Evolutionary conservation across 2,113 vertebrate species (phyloP).

Genomic region (Melospiza melodia): DNA sequence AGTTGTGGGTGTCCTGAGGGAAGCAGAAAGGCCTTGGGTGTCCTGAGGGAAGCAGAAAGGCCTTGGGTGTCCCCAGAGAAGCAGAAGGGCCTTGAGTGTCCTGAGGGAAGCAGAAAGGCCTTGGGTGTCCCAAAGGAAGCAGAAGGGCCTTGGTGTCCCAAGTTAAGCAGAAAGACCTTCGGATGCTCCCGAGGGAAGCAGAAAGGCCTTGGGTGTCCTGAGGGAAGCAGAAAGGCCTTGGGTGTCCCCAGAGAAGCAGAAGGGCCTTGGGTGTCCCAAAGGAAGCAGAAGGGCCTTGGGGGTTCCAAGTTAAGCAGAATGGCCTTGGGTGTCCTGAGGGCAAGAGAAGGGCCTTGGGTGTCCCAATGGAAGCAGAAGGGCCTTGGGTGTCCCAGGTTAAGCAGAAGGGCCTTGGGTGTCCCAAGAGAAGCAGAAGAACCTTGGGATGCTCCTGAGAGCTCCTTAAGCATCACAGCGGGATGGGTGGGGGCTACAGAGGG

Average conservation of each 20-base stretch:
- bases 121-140: not conserved
- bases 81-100: too few species aligned
- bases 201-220: not conserved
- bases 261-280: too few species aligned
- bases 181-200: not conserved
- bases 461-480: not conserved
- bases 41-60: not conserved
- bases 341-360: not conserved
- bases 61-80: not conserved
- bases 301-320: too few species aligned
- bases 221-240: not conserved
- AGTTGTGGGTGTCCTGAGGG: fast-evolving
- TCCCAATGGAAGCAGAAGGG: not conserved
- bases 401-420: not conserved
- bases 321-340: not conserved
- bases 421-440: not conserved
- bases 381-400: not conserved
- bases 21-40: not conserved
- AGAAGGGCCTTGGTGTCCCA: too few species aligned
- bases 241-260: not conserved
- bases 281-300: too few species aligned
- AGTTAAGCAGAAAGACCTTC: too few species aligned
- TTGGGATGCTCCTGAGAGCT: not conserved
- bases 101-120: too few species aligned
- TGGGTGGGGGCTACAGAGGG: not conserved